Evolutionary conservation across 92 coral and sea anemone genomes (phyloP), one percentile per base, ranked within the genome.

Genomic region (Epizoanthus scotinus): DNA sequence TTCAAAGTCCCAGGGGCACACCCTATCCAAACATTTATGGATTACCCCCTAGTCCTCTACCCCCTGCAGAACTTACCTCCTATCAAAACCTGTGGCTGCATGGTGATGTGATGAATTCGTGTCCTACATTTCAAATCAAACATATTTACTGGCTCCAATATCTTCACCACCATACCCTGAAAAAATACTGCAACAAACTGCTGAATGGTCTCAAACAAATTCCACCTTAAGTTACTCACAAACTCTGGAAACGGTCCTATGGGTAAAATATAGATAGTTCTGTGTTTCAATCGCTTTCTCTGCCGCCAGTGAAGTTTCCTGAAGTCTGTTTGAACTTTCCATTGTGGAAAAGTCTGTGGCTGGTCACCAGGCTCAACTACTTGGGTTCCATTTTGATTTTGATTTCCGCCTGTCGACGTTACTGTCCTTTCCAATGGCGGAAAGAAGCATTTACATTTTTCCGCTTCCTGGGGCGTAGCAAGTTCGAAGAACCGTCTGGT

Each of bases 281-380:
- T 84, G 12, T 62, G 79, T 40, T 73, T 90, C 57, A 87, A 56
- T 49, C 94, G 90, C 75, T 83, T 93, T 85, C 90, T 88, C 44
- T 87, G 93, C 24, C 77, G 78, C 68, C 85, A 91, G 67, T 82
- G 88, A 5, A 93, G 78, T 74, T 87, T 95, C 40, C 92, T 86
- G 78, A 95, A 91, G 73, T 94, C 91, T 15, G 63, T 80, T 81
- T 93, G 97, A 17, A 95, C 94, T 83, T 95, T 95, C 98, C 99
- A 95, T 63, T 85, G 83, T 9, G 96, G 87, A 70, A 89, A 93
- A 27, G 98, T 89, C 60, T 96, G 99, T 9, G 86, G 78, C 52
- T 61, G 70, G 5, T 59, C 65, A 42, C 80, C 55, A 21, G 70
- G 3, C 28, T 67, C 59, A 66, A 40, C 21, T 2, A 22, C 53